Base-by-base conservation (phyloP, 2,888 invertebrate species). In the Neoaliturus tenellus region DNA sequence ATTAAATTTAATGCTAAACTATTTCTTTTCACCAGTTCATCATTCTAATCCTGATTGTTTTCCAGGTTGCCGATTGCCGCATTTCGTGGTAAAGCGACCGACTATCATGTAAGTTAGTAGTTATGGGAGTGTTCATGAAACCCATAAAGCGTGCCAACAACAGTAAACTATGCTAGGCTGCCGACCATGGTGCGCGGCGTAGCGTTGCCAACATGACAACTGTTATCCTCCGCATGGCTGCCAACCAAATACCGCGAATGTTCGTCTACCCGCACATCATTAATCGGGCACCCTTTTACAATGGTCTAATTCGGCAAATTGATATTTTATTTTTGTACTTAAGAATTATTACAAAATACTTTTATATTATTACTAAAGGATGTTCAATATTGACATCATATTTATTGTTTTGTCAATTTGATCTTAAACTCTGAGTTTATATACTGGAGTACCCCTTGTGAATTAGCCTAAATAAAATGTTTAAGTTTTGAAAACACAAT, bases 171-270 rank as follows among this genome's bases (percentile, higher is more conserved):
- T 62, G 62, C 31, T 31, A 14, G 48, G 17, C 12, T n/a, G n/a
- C n/a, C n/a, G n/a, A 62, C 62, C 31, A 62, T 62, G 62, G 28
- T 31, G 14, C 12, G 17, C 12, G 3, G n/a, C 17, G 58, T 25
- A 58, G 31, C 31, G 62, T 62, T 25, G 62, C 62, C 62, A 62
- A 62, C 62, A 31, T 62, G 62, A 62, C 51, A 51, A 51, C 62
- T 62, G 62, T 62, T 62, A 62, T 62, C 31, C 31, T 28, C 62
- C 62, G 12, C 62, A 31, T n/a, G 31, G 62, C 51, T 51, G 51
- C 62, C 62, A 62, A 62, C 62, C 28, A 12, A 31, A 62, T 31
- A 62, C 28, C 62, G 31, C 62, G 62, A 62, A 62, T 62, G 31
- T 62, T 62, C 62, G 28, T 31, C 31, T 62, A 62, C 17, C 28